Base-by-base conservation (phyloP, 2,888 invertebrate genomes). In the Halocaridina rubra region DNA sequence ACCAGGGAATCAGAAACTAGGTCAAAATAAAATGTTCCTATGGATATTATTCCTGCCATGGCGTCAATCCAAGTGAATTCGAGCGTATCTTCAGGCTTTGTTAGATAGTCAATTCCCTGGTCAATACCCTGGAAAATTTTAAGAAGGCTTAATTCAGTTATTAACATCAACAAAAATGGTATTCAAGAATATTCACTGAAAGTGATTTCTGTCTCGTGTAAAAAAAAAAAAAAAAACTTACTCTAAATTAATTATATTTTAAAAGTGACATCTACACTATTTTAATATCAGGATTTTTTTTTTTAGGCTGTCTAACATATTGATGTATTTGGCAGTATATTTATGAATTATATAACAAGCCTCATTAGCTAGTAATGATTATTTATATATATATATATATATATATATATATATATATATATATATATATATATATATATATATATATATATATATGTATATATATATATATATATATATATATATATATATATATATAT, bases 21-120 rank as follows among this genome's bases (percentile, higher is more conserved):
- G 64, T 86, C 84, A 64, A 80, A 80, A 72, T 80, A 75, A 80
- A 86, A 86, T 29, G 80, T 71, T 24, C 67, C 74, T 30, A 86
- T 76, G 24, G 86, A 80, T 19, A 86, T 29, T 24, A 86, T 33
- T 3, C 71, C 84, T 0, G 84, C 76, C 29, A 86, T n/a, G 1
- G 82, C 71, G 46, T 86, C 86, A 2, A 79, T 22, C 80, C 82
- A 84, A 0, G 39, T 67, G 24, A 84, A 86, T 74, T 76, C 84
- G n/a, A 80, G 30, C 0, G 72, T 24, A 19, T 84, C 80, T 53
- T 84, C 82, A 0, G 86, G 84, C 24, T 76, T 19, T 1, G 86
- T 76, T 33, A 86, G 29, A 71, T 75, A 67, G 46, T 86, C 74
- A 16, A 86, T 32, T n/a, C 81, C 86, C 86, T 86, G n/a, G n/a